These are phyloP conservation scores for Petaurus breviceps DNA, from an alignment of 2,113 vertebrate genomes.

Conservation along the genomic window DNA sequence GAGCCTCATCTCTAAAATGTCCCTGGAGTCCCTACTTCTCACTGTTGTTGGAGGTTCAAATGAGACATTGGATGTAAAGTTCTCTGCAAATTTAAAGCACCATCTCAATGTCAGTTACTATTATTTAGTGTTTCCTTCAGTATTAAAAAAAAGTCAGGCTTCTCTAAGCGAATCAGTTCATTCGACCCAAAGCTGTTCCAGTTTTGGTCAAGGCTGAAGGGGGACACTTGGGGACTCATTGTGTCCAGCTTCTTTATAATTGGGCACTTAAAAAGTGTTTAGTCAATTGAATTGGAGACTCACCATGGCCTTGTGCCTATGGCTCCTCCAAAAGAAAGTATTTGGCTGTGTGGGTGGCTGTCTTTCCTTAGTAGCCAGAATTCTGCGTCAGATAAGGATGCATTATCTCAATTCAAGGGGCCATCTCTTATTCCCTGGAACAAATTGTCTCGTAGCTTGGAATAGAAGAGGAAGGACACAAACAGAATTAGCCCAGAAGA, in stretches of 20 bases:
- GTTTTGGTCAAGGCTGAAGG: neutral
- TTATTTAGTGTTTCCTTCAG: neutral
- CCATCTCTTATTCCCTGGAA: constrained; percentile 1
- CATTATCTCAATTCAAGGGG: neutral
- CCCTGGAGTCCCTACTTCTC: neutral
- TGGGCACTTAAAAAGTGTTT: neutral
- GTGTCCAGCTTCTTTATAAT: neutral
- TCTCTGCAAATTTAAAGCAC: neutral
- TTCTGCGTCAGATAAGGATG: neutral
- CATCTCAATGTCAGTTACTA: neutral
- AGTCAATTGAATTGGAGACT: neutral
- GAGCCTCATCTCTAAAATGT: neutral
- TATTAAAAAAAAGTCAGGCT: neutral
- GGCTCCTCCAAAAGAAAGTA: neutral
- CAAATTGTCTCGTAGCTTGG: neutral
- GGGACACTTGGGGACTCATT: neutral
- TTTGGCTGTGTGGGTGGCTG: neutral
- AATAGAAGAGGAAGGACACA: neutral
- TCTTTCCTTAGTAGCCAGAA: neutral
- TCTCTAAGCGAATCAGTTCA: neutral
- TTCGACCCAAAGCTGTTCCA: neutral
- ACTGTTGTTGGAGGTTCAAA: neutral
- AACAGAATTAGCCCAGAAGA: neutral
- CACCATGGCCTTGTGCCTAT: neutral
- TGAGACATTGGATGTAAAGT: neutral